Base-by-base conservation (phyloP, 2,888 invertebrate species). In the Timandra comae region DNA sequence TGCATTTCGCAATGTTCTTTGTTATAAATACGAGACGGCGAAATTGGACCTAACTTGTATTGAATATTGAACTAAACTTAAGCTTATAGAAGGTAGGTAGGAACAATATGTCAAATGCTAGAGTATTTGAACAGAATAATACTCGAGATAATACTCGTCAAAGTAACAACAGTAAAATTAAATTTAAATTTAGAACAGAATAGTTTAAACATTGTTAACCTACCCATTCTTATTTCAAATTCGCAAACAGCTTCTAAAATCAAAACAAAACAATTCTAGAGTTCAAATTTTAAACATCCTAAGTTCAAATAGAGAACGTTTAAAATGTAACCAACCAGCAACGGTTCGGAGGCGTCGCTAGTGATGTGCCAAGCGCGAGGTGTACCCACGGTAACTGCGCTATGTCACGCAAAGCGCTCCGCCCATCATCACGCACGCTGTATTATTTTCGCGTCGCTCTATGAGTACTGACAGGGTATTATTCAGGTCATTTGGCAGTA, bases 351-450 rank as follows among this genome's bases (percentile, higher is more conserved):
- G 82, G 80, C 81, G 81, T 81, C 70, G 66, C 76, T 80, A 74
- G 80, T 78, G 81, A 79, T 77, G 78, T 78, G 67, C 74, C 66
- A 65, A 56, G 61, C 56, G 49, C 65, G 69, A 80, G 81, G 80
- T 81, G 80, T 78, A 75, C 73, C 77, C 64, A 62, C 58, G 61
- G 59, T 82, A 78, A 85, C 75, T 79, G 80, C 78, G 53, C 51
- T 36, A 30, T 49, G 61, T 59, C 85, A 84, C 85, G 84, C 84
- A 63, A 85, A 30, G 59, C 49, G 74, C 82, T 72, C 85, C 85
- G 80, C 84, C 84, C 81, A 72, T 62, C 64, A 49, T 60, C 79
- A 79, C 80, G 81, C 79, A 75, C 61, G 41, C 16, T 6, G 16
- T 16, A 16, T 16, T 16, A 16, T 16, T 16, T 16, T 16, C 16